These are phyloP conservation scores for Channallabes apus DNA, from an alignment of 2,797 vertebrate species.

Conservation along the genomic window DNA sequence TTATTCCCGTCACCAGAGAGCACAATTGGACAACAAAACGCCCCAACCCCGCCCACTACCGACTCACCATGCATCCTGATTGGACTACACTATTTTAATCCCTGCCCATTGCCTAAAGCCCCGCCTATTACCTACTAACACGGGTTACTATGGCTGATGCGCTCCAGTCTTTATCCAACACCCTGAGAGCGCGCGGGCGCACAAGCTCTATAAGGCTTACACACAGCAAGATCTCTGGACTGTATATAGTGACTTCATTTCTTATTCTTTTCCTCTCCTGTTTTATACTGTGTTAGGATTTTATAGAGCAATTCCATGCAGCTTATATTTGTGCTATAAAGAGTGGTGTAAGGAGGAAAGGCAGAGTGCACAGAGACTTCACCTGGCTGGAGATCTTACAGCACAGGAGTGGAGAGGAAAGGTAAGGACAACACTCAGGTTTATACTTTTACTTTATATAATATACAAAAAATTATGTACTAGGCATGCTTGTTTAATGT, in stretches of 20 bases:
- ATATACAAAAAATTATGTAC: neutral
- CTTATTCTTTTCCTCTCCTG: too few relatives aligned
- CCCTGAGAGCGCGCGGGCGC: conserved; percentile 11
- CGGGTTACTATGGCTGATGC: conserved; percentile 23
- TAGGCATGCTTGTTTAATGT: neutral
- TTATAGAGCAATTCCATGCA: neutral
- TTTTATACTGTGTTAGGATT: neutral
- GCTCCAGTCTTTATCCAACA: neutral
- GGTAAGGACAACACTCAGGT: conserved; percentile 1
- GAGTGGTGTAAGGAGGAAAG: conserved; percentile 5
- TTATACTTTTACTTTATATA: neutral
- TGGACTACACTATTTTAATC: neutral
- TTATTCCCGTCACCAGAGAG: conserved; percentile 31
- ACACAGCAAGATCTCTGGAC: neutral
- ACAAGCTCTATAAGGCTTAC: neutral
- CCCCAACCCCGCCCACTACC: conserved; percentile 20
- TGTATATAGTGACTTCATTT: neutral
- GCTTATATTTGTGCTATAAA: neutral
- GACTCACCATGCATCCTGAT: neutral
- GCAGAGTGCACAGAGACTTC: neutral
- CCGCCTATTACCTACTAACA: conserved; percentile 6
- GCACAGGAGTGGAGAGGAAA: neutral
- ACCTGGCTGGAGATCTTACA: conserved; percentile 4
- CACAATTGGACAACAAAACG: conserved; percentile 29
- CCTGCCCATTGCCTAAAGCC: neutral